Conservation (phyloP, 2,113 vertebrate genomes). For the Barbus barbus region DNA sequence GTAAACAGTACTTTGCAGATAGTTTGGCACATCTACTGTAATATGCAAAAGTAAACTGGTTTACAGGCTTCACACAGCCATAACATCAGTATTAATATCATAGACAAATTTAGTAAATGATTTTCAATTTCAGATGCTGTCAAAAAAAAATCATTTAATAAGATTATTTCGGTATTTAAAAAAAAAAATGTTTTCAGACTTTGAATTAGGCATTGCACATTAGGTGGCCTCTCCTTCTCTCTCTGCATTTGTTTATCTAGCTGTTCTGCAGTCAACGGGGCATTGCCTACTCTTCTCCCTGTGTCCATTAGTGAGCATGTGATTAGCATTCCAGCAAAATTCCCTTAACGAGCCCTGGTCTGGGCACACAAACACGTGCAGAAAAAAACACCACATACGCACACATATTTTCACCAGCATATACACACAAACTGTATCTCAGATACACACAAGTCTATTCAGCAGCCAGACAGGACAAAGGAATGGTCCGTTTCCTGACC, state of each 20-base stretch:
- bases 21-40: too few relatives aligned
- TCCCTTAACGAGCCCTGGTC: slow-evolving; percentile 11
- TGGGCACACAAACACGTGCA: background rate
- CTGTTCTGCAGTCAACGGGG: slow-evolving; percentile 29
- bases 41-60: background rate
- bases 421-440: background rate
- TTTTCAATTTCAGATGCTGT: background rate
- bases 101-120: too few relatives aligned
- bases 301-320: slow-evolving; percentile 47
- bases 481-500: slow-evolving; percentile 65
- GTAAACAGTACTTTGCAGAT: too few relatives aligned
- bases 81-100: too few relatives aligned
- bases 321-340: slow-evolving; percentile 51
- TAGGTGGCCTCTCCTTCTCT: slow-evolving; percentile 5
- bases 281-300: slow-evolving; percentile 30
- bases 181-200: background rate
- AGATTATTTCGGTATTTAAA: too few relatives aligned
- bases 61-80: too few relatives aligned
- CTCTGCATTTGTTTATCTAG: slow-evolving; percentile 27
- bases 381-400: background rate
- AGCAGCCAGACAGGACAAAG: slow-evolving; percentile 53
- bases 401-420: background rate
- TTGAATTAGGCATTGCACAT: background rate
- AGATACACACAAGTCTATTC: slow-evolving; percentile 1
- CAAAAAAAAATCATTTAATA: too few relatives aligned